Conservation (phyloP, 1,140 invertebrate genomes). For the Brachionus koreanus region DNA sequence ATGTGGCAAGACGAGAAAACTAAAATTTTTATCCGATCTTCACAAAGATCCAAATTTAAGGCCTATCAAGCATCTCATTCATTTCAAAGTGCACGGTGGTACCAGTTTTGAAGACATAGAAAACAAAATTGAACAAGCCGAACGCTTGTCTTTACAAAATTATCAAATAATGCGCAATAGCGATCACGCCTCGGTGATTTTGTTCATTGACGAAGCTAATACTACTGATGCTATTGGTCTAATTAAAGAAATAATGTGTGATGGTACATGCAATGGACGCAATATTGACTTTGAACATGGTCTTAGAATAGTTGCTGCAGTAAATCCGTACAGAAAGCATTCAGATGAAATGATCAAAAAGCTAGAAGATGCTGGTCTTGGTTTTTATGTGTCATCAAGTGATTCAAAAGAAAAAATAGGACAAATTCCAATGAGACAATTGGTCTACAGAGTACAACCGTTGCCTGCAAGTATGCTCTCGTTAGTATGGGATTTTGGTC, state of each 20-base stretch:
- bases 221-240: slow-evolving; percentile 55
- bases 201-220: slow-evolving; percentile 58
- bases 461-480: slow-evolving; percentile 52
- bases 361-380: slow-evolving; percentile 52
- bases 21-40: slow-evolving; percentile 21
- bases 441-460: slow-evolving; percentile 53
- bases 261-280: slow-evolving; percentile 49
- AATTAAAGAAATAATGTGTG: slow-evolving; percentile 54
- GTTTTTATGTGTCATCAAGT: slow-evolving; percentile 51
- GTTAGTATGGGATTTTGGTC: slow-evolving; percentile 55
- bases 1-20: slow-evolving; percentile 51
- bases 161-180: slow-evolving; percentile 6
- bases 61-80: slow-evolving; percentile 4
- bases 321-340: slow-evolving; percentile 55
- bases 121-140: slow-evolving; percentile 50
- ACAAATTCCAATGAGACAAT: slow-evolving; percentile 51
- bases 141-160: slow-evolving; percentile 23
- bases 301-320: slow-evolving; percentile 53
- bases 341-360: slow-evolving; percentile 51
- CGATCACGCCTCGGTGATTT: slow-evolving; percentile 49
- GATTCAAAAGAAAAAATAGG: slow-evolving; percentile 49
- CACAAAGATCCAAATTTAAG: not conserved
- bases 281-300: slow-evolving; percentile 47
- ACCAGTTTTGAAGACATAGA: slow-evolving; percentile 50
- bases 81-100: slow-evolving; percentile 53